Evolutionary conservation across 2,888 invertebrate species (phyloP), one percentile per base, ranked within the genome.

Genomic region (Phortica magna): DNA sequence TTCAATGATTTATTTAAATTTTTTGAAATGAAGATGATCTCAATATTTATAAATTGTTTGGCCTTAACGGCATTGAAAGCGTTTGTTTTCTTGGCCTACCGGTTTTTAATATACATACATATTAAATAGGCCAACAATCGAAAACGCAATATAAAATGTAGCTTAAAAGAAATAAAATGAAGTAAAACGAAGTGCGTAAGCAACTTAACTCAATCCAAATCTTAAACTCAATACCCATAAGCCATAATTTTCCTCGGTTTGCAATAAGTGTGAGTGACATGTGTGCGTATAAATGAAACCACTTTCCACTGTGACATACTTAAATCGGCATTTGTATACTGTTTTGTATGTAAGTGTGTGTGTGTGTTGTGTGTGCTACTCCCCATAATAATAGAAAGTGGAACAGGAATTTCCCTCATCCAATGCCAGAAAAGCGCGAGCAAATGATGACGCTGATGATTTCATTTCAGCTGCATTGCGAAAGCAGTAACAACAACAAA

Each of bases 341-440:
- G 10, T 2, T 48, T 2, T 61, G 61, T 61, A 22, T 17, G 10
- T 5, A 22, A 73, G 79, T 42, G 12, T n/a, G 78, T 78, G 74
- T 70, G n/a, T 57, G 67, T 74, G 53, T 55, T 81, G 82, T 67
- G 65, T 75, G 76, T 77, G 82, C 79, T 85, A 87, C 88, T 90
- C 90, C 31, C 90, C 85, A 88, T 88, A 88, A 88, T 89, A 89
- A 88, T 89, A 89, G 90, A 89, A 89, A 89, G 89, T 89, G 90
- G 89, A 89, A 89, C 89, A 89, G 89, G 89, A 89, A 90, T 90
- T 90, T 89, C 87, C 88, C 85, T 83, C 88, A 71, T 53, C 81
- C 77, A 82, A 80, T 82, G 80, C 83, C 83, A 83, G 80, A 79
- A 57, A 67, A 75, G 31, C 48, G 77, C 77, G 78, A 57, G 0